A percentile compares a stretch with the other conserved stretches of the same genome.
These are phyloP conservation scores for Craterocephalus amniculus DNA, from an alignment of 2,797 vertebrate genomes.

Conservation along the genomic window DNA sequence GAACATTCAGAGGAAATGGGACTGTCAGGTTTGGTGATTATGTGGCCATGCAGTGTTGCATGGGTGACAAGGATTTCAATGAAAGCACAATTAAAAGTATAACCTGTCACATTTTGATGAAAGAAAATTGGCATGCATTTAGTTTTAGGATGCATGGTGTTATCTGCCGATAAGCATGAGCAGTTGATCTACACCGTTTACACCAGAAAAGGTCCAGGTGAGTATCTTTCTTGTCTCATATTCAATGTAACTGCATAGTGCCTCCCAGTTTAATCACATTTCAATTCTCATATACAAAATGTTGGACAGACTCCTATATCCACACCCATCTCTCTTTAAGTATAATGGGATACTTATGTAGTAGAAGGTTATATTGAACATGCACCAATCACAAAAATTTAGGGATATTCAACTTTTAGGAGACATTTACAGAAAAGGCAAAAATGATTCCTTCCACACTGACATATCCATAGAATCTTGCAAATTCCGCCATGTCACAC, in stretches of 20 bases:
- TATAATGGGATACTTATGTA: background rate
- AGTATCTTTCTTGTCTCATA: background rate
- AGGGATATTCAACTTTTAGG: too few species aligned
- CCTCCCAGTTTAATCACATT: background rate
- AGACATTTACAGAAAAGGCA: too few species aligned
- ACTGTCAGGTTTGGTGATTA: background rate
- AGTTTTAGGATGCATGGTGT: background rate
- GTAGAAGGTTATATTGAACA: background rate
- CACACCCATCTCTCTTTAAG: background rate
- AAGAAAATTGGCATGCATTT: background rate
- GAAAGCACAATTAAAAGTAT: too few species aligned
- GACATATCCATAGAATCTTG: too few species aligned
- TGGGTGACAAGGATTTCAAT: too few species aligned
- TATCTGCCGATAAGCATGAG: too few species aligned
- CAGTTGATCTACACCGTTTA: too few species aligned
- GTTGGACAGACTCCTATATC: background rate
- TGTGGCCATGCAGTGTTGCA: background rate
- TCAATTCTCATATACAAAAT: background rate
- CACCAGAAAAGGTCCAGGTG: background rate
- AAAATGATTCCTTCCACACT: too few species aligned
- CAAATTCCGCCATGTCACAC: too few species aligned
- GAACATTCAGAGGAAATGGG: background rate
- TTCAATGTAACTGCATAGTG: background rate
- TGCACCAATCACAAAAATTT: background rate
- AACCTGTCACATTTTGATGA: background rate